These are phyloP conservation scores for Elanoides forficatus DNA, from an alignment of 2,113 vertebrate species.

Conservation along the genomic window DNA sequence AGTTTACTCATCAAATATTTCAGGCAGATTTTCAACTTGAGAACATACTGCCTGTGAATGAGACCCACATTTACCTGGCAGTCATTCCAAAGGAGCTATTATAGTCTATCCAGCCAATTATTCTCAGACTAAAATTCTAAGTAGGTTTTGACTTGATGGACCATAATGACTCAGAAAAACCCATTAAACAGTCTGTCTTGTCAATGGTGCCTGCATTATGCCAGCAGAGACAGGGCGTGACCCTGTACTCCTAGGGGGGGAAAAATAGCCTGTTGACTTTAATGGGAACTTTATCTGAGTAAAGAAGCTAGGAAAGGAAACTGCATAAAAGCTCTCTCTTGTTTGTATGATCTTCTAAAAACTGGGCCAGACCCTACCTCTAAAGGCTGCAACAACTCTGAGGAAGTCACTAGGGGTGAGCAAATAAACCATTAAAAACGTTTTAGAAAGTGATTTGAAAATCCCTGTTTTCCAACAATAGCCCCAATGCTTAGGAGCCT, in stretches of 20 bases:
- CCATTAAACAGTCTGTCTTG: slow-evolving; percentile 73
- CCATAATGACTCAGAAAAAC: slow-evolving; percentile 72
- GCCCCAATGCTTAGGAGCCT: slow-evolving; percentile 37
- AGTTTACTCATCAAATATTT: slow-evolving; percentile 58
- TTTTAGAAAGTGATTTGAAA: slow-evolving; percentile 60
- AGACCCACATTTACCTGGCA: slow-evolving; percentile 58
- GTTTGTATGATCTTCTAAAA: slow-evolving; percentile 57
- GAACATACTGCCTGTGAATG: slow-evolving; percentile 39
- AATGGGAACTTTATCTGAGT: background rate
- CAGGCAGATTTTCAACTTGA: slow-evolving; percentile 25
- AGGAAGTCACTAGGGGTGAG: slow-evolving; percentile 62
- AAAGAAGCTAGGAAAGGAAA: background rate
- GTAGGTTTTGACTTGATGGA: slow-evolving; percentile 75
- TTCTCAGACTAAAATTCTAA: slow-evolving; percentile 71
- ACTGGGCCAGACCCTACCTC: slow-evolving; percentile 23
- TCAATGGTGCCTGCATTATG: slow-evolving; percentile 68
- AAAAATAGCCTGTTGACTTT: slow-evolving; percentile 8
- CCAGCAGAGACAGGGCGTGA: slow-evolving; percentile 50
- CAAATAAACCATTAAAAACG: slow-evolving; percentile 60
- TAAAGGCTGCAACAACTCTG: slow-evolving; percentile 50
- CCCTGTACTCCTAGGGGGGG: background rate
- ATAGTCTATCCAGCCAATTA: slow-evolving; percentile 69
- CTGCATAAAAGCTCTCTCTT: slow-evolving; percentile 36
- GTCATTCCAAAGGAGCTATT: slow-evolving; percentile 61
- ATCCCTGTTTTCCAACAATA: slow-evolving; percentile 56